These are phyloP conservation scores for Oryctolagus cuniculus DNA, from an alignment of 2,113 vertebrate genomes.

Conservation along the genomic window DNA sequence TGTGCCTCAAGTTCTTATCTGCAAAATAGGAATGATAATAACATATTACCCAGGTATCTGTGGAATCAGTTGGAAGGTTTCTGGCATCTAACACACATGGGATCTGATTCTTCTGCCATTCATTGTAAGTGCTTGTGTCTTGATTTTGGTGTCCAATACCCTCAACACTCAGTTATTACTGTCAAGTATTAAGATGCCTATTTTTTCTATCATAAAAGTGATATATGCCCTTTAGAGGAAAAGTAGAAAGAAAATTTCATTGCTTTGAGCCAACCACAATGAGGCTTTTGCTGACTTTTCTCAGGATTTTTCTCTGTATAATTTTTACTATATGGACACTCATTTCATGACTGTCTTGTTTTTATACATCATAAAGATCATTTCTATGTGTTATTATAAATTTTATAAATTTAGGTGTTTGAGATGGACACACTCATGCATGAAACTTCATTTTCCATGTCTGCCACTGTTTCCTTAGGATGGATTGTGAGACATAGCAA, in stretches of 20 bases:
- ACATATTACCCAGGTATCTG: not conserved
- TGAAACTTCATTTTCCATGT: not conserved
- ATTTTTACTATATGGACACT: not conserved
- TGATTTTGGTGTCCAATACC: not conserved
- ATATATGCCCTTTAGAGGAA: not conserved
- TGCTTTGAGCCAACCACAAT: not conserved
- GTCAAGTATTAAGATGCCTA: not conserved
- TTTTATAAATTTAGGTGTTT: conserved; percentile 13
- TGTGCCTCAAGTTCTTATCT: not conserved
- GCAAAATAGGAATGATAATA: not conserved
- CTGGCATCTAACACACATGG: not conserved
- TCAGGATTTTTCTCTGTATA: not conserved
- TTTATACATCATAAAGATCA: not conserved
- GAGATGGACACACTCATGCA: not conserved
- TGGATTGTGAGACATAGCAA: not conserved
- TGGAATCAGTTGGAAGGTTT: not conserved
- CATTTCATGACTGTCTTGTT: conserved; percentile 10
- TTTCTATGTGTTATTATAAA: not conserved
- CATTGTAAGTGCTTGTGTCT: not conserved
- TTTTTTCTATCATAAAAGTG: conserved; percentile 12
- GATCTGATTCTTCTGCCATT: not conserved
- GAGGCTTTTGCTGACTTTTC: not conserved
- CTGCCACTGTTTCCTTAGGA: not conserved
- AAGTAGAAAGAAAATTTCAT: conserved; percentile 19
- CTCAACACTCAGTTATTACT: not conserved